Evolutionary conservation across 2,888 invertebrate species (phyloP), one percentile per base, ranked within the genome.

Genomic region (Brenthis daphne): DNA sequence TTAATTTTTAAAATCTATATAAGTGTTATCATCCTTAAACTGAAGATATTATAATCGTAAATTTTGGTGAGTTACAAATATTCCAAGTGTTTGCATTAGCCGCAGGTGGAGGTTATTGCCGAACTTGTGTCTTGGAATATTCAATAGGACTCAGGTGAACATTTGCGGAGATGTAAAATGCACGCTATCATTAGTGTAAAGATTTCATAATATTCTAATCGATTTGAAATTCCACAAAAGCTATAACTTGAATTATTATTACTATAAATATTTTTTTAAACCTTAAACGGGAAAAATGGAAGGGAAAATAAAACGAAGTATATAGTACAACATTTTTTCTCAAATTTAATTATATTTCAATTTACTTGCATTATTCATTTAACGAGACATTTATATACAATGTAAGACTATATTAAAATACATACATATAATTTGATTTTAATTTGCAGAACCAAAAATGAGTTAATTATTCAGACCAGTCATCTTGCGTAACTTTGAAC

Each of bases 41-140:
- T 54, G 24, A 54, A 54, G 54, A 29, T 13, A 54, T 24, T 29
- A 54, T 29, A 14, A 54, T 43, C 37, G 37, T 43, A 43, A 43
- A 43, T 24, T 54, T 29, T 54, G 20, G 13, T 12, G 54, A 54
- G 54, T 54, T 54, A 54, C 29, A 29, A 29, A 20, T 24, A 54
- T 54, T 29, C 54, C 24, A 24, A 54, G 29, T 54, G 54, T 13
- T 54, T 29, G 13, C 75, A 70, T 73, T 58, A 64, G 73, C 64
- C 69, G 58, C 79, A 77, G 78, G 76, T 79, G 77, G 60, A 71
- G 73, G 75, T 77, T 76, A 79, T 74, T 61, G 73, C 73, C 51
- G 66, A 77, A 79, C 73, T 79, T 77, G 60, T 54, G 24, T 29
- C 54, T 54, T 54, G 54, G 54, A 14, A 29, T 54, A 54, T 54